Conservation (phyloP, 2,888 invertebrate species). For the Cistogaster globosa region DNA sequence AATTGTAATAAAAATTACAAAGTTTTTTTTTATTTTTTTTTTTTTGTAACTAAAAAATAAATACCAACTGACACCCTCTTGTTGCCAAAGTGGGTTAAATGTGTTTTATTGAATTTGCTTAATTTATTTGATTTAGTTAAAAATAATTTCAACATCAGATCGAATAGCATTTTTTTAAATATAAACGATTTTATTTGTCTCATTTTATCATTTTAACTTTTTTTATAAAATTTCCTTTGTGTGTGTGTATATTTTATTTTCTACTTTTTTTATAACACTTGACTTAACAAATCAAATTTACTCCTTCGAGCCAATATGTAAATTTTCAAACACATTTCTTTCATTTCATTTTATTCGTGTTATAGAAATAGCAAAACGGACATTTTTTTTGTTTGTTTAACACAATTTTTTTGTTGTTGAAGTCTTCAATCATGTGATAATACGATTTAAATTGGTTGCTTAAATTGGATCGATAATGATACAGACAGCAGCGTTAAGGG, state of each 20-base stretch:
- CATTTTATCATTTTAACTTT: neutral
- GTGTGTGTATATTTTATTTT: neutral
- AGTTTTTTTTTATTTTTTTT: too few relatives aligned
- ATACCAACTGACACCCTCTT: too few relatives aligned
- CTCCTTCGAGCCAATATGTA: conserved; percentile 11
- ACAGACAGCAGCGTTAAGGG: neutral
- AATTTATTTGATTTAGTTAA: neutral
- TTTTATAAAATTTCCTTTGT: neutral
- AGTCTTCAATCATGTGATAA: neutral
- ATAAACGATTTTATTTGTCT: neutral
- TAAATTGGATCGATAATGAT: neutral
- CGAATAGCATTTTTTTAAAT: neutral
- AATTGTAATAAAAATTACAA: conserved; percentile 8
- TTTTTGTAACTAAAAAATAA: too few relatives aligned
- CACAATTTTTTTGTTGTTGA: neutral
- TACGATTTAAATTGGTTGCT: neutral
- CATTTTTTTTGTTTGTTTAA: neutral
- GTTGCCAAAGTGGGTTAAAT: neutral
- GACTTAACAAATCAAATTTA: conserved; percentile 60
- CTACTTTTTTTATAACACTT: conserved; percentile 33
- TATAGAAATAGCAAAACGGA: too few relatives aligned
- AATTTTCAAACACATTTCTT: conserved; percentile 18
- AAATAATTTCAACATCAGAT: neutral
- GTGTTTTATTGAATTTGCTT: neutral
- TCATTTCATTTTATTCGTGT: neutral